Evolutionary conservation across 2,888 invertebrate genomes (phyloP).

Genomic region (Phyto melanocephala): DNA sequence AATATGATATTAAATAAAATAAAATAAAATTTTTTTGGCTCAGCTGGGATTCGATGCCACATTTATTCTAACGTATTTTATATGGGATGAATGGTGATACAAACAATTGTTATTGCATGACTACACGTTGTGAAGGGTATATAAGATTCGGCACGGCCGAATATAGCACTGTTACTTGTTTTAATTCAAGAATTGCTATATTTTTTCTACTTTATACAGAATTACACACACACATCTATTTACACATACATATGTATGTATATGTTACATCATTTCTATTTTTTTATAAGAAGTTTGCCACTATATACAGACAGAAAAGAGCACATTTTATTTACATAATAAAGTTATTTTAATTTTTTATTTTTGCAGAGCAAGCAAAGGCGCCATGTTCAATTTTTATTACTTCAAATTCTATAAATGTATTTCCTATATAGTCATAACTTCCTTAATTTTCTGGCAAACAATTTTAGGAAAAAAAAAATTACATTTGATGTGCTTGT

Average conservation of each 20-base stretch:
- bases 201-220: too few relatives aligned
- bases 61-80: too few relatives aligned
- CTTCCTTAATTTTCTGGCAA: neutral
- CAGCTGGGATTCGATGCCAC: too few relatives aligned
- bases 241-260: too few relatives aligned
- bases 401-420: neutral
- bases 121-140: too few relatives aligned
- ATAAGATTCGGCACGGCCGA: too few relatives aligned
- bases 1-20: too few relatives aligned
- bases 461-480: neutral
- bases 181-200: constrained; percentile 7
- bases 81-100: too few relatives aligned
- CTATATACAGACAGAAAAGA: neutral
- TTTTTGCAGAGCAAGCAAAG: neutral
- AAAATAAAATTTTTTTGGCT: too few relatives aligned
- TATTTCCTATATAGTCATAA: neutral
- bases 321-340: neutral
- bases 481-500: neutral
- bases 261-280: constrained; percentile 24
- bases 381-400: constrained; percentile 6
- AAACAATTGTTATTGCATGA: too few relatives aligned
- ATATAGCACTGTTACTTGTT: too few relatives aligned
- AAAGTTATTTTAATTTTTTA: neutral
- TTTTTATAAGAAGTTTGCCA: neutral
- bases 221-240: too few relatives aligned